Base-by-base conservation (phyloP, 2,113 vertebrate species). In the Pachycephala philippinensis region DNA sequence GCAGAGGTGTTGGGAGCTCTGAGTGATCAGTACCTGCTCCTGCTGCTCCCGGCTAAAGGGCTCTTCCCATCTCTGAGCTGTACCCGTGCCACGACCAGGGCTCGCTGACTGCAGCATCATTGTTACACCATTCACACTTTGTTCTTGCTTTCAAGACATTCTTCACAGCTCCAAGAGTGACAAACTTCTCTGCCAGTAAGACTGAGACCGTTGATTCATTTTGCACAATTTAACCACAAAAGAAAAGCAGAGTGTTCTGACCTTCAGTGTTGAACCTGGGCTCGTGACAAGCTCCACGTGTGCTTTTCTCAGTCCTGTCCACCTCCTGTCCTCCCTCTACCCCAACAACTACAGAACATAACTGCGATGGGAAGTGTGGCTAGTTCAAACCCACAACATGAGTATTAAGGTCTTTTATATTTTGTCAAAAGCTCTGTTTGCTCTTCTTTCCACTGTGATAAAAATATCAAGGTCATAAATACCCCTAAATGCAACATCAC, bases 31-130 rank as follows among this genome's bases (percentile, higher is more conserved):
- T 11, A 27, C 1, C 0, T 1, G 53, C 24, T 68, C 30, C 4
- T 8, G n/a, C 23, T 37, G 24, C 10, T 61, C 76, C 40, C 57
- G 52, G 3, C 15, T 18, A 13, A 47, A 4, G 44, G 70, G 30
- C 52, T 59, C 42, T 10, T 20, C 2, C 5, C 65, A 13, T 6
- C 47, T 30, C 45, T 1, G 44, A 31, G 85, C 78, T 40, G 2
- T 16, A 23, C 5, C 57, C 3, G 59, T 5, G 1, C 39, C 26
- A 9, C 0, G 0, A 19, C 16, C 7, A 2, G 1, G 4, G 54
- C 28, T 27, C 1, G 7, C 47, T n/a, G 39, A 18, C 31, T 9
- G 42, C 30, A 75, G 65, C 11, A 1, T 31, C 37, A 15, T 7
- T n/a, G 59, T 22, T 7, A 35, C 44, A 22, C 8, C 47, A 47